These are phyloP conservation scores for Enteromius treurensis DNA, from an alignment of 2,797 vertebrate genomes.

Conservation along the genomic window DNA sequence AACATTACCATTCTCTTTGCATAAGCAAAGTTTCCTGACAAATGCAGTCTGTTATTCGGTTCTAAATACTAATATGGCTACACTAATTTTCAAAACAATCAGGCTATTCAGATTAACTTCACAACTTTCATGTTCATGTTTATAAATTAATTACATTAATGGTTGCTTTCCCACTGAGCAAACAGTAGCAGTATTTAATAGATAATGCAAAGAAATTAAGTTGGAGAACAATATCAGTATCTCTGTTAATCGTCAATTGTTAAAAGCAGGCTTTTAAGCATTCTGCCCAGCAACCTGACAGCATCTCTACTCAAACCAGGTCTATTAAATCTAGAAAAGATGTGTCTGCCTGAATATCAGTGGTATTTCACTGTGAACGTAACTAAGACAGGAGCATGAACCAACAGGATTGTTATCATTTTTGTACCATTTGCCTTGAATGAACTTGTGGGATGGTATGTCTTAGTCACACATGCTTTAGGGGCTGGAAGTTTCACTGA, in stretches of 20 bases:
- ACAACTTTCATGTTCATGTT: conserved; percentile 18
- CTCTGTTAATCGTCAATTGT: conserved; percentile 1
- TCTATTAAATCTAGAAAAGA: conserved; percentile 24
- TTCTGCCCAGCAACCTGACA: conserved; percentile 25
- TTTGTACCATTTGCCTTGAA: conserved; percentile 43
- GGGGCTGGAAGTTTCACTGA: conserved; percentile 34
- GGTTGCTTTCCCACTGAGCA: conserved; percentile 1
- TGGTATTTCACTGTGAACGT: conserved; percentile 40
- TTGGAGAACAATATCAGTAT: conserved; percentile 1
- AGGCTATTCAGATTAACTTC: background rate
- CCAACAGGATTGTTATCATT: conserved; percentile 58
- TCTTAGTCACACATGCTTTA: conserved; percentile 38
- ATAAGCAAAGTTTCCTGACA: background rate
- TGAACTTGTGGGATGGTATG: conserved; percentile 48
- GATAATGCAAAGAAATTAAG: conserved; percentile 15
- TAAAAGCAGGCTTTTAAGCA: conserved; percentile 8
- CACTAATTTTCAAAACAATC: conserved; percentile 4
- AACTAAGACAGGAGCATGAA: conserved; percentile 53
- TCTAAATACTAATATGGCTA: background rate
- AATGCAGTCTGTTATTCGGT: background rate
- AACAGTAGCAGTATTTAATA: conserved; percentile 14
- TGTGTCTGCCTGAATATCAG: conserved; percentile 9
- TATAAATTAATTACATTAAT: conserved; percentile 19
- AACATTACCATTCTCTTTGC: background rate
- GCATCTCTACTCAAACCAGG: background rate